phyloP scores from a whole-genome alignment of 2,888 invertebrate genomes.

The Diloba caeruleocephala region DNA sequence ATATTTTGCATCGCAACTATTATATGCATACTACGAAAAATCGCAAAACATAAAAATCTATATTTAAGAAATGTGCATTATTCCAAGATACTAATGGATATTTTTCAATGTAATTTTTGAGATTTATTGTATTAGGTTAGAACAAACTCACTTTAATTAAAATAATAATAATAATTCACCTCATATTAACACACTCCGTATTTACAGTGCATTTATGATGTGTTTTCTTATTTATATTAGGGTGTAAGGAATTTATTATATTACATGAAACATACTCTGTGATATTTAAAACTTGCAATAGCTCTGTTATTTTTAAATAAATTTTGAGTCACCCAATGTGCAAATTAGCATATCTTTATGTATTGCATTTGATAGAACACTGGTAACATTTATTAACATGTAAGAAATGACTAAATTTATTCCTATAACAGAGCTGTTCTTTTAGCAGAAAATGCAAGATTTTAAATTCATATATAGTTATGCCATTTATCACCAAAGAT shows the following conservation, averaged over 20 bases:
- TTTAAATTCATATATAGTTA: slow-evolving; percentile 12
- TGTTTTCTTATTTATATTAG: slow-evolving; percentile 27
- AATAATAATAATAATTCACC: slow-evolving; percentile 10
- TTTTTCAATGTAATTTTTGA: slow-evolving; percentile 16
- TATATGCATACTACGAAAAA: slow-evolving; percentile 30
- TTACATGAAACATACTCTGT: slow-evolving; percentile 9
- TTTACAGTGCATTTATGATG: slow-evolving; percentile 49
- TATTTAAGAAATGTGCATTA: slow-evolving; percentile 2
- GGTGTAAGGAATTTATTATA: slow-evolving; percentile 32
- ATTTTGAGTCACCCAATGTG: neutral
- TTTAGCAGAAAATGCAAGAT: neutral
- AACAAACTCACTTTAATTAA: slow-evolving; percentile 18
- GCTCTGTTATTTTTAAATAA: neutral
- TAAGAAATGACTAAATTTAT: neutral
- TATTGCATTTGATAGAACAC: neutral
- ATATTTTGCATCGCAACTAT: slow-evolving; percentile 41
- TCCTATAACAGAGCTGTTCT: neutral
- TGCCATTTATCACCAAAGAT: slow-evolving; percentile 60
- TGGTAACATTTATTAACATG: neutral
- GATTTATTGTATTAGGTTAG: slow-evolving; percentile 28
- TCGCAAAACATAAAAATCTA: slow-evolving; percentile 29
- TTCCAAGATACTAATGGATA: slow-evolving; percentile 17
- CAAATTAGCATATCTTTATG: no score
- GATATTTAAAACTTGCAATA: slow-evolving; percentile 8
- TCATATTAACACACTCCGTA: slow-evolving; percentile 26